Base-by-base conservation (phyloP, 2,797 vertebrate genomes). In the Protonibea diacanthus region DNA sequence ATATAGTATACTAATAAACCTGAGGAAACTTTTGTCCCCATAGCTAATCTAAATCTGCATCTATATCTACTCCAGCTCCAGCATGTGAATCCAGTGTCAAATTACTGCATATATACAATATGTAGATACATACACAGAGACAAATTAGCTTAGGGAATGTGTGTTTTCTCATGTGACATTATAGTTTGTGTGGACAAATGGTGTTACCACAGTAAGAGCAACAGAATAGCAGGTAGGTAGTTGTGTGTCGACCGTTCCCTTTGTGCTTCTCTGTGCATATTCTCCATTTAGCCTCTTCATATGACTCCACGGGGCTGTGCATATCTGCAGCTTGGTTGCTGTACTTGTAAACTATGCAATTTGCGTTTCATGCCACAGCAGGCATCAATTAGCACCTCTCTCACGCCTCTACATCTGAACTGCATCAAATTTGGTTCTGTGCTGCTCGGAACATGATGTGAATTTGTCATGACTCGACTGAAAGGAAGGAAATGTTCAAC, bases 331-430 rank as follows among this genome's bases (percentile, higher is more conserved):
- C 78, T 87, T 40, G 76, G 79, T 61, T 63, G 75, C 82, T 76
- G 78, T 85, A 88, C 86, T 92, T 84, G 85, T 88, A 90, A 93
- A 90, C 83, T 86, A 85, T 84, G 86, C 85, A 91, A 85, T 93
- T 92, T 90, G 84, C 8, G 70, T 87, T 87, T 75, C 73, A 38
- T 81, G 80, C 82, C 86, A 77, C 91, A 90, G 92, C 90, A 90
- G 88, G 93, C 88, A 86, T 91, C 90, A 92, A 91, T 94, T 92
- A 92, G 88, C 91, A 84, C 89, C 80, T 89, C 88, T 47, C 88
- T 91, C 84, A 81, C 76, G 77, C 86, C 86, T 91, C 87, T 83
- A 75, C 82, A 78, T 88, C 89, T 87, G 83, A 93, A 89, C 85
- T 68, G 79, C 88, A 88, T 88, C 75, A 82, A 72, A 81, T 90